phyloP scores from a whole-genome alignment of 1,140 invertebrate species.

The Aphelenchoides fujianensis region DNA sequence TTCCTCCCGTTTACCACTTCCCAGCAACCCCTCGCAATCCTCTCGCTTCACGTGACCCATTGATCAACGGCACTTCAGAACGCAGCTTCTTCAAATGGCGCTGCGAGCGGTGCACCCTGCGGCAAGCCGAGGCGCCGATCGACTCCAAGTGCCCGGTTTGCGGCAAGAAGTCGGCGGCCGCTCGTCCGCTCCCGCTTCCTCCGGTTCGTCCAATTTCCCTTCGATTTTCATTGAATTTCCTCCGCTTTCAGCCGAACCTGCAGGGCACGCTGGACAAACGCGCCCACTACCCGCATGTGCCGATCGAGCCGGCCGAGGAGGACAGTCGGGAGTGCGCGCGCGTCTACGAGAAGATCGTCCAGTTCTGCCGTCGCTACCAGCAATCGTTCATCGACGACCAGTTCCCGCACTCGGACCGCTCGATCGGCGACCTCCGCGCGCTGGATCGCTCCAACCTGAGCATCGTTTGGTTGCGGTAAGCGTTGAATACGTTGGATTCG shows the following conservation, averaged over 20 bases:
- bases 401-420: conserved; percentile 47
- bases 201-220: conserved; percentile 11
- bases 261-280: background rate
- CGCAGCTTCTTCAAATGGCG: conserved; percentile 12
- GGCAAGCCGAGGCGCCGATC: conserved; percentile 31
- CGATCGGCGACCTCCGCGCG: conserved; percentile 36
- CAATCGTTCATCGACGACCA: conserved; percentile 46
- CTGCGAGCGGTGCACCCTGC: conserved; percentile 30
- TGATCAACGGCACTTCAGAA: background rate
- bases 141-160: conserved; percentile 38
- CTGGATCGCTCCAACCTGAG: conserved; percentile 34
- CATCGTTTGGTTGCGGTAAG: conserved; percentile 56
- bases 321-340: conserved; percentile 2
- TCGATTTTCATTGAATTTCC: conserved; percentile 17
- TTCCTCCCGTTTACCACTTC: no score
- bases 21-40: no score
- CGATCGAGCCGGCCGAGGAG: background rate
- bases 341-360: conserved; percentile 9
- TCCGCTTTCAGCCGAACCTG: background rate
- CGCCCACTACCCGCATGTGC: background rate
- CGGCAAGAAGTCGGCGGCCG: conserved; percentile 30
- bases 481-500: no score
- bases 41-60: background rate
- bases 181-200: background rate
- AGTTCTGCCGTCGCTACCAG: conserved; percentile 31